Percentiles rank a stretch among this genome's conserved stretches.
Evolutionary conservation across 1,140 invertebrate genomes (phyloP).

Genomic region (Drosophila burlai): DNA sequence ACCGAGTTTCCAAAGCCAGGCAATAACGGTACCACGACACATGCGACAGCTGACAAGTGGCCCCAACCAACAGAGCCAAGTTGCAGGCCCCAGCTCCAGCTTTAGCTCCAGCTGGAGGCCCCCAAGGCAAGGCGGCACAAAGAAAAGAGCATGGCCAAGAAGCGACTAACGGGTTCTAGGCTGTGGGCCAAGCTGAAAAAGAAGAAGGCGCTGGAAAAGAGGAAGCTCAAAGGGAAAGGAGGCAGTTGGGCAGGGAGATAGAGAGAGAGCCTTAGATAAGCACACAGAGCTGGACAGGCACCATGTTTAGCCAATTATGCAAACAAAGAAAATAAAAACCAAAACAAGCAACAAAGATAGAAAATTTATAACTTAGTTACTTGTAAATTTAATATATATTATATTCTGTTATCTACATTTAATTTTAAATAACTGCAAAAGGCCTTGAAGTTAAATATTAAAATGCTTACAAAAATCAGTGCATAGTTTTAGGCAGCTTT

Average conservation of each 20-base stretch:
- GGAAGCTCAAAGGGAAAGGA: slow-evolving; percentile 3
- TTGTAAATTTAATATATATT: neutral
- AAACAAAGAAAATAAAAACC: slow-evolving; percentile 19
- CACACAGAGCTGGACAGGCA: slow-evolving; percentile 40
- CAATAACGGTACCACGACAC: slow-evolving; percentile 77
- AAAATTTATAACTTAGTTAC: neutral
- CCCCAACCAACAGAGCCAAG: slow-evolving; percentile 30
- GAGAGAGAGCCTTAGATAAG: too few species aligned
- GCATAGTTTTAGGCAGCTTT: neutral
- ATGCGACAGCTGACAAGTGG: slow-evolving; percentile 79
- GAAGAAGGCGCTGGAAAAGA: slow-evolving; percentile 15
- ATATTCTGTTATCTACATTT: neutral
- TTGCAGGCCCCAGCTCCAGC: slow-evolving; percentile 25
- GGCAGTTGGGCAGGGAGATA: neutral
- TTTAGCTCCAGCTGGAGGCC: slow-evolving; percentile 10
- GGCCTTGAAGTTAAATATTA: neutral
- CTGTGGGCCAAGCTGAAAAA: slow-evolving; percentile 42
- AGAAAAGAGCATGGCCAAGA: slow-evolving; percentile 41
- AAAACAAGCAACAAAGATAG: neutral
- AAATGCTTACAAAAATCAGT: neutral
- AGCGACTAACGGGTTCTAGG: slow-evolving; percentile 75
- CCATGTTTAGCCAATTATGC: slow-evolving; percentile 42
- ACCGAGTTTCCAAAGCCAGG: slow-evolving; percentile 83
- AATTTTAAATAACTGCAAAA: too few species aligned
- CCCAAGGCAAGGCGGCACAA: slow-evolving; percentile 29